Base-by-base conservation (phyloP, 92 coral and sea anemone genomes). In the Porites lobata region DNA sequence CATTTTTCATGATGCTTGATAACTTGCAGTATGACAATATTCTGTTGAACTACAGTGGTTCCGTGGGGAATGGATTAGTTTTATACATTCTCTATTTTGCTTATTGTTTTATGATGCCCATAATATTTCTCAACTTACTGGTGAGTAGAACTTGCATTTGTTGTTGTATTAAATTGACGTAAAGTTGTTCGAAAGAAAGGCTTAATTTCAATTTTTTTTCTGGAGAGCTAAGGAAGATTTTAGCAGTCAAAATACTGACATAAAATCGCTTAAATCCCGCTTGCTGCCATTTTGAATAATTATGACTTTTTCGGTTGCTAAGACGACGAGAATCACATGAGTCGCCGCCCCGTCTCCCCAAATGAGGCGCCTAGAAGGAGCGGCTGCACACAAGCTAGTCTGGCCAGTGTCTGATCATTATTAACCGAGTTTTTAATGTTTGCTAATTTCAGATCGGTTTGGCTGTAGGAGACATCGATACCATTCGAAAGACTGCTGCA, bases 1-100 rank as follows among this genome's bases (percentile, higher is more conserved):
- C 98, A 3, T 95, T 95, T 82, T 95, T 95, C 51, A 93, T 95
- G 98, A 95, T 95, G 94, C 82, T 95, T 14, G 98, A 94, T n/a
- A 95, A 95, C 72, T 73, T 95, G 75, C 92, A 87, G 47, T 95
- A 95, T 73, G 98, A 95, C 83, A 82, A 88, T 77, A 94, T 95
- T 19, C 92, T 93, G 21, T 81, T 95, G 10, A 70, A 90, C 9
- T 93, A 90, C 92, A 69, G 64, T 0, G 87, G 90, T 3, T 66
- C 86, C 58, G 15, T 7, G 8, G 83, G 67, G 32, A 85, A 94
- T 76, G 91, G 87, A 5, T 67, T 92, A 8, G 96, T 95, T 20
- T 74, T 95, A 19, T 91, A 91, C 38, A 76, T 82, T 1, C 88
- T 95, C 11, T 95, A 93, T 64, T 82, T 95, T 65, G 93, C 95